Percentiles rank a stretch among this genome's conserved stretches.
Evolutionary conservation across 2,113 vertebrate species (phyloP).

Genomic region (Mobula birostris): DNA sequence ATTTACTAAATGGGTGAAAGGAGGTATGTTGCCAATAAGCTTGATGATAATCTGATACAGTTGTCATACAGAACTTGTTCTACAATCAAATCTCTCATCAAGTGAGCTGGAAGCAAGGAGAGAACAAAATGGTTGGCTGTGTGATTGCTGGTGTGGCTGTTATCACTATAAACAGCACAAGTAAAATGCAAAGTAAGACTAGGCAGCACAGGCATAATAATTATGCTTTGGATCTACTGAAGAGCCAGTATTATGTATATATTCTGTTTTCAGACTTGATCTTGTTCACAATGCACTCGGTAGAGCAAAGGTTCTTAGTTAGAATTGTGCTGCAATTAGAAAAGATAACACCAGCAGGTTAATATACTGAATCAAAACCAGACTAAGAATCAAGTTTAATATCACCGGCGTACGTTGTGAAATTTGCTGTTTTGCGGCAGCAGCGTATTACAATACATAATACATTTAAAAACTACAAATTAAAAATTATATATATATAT

Average conservation of each 20-base stretch:
- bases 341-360: background rate
- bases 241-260: background rate
- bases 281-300: background rate
- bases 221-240: background rate
- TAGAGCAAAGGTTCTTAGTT: background rate
- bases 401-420: no score
- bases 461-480: no score
- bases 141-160: background rate
- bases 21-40: background rate
- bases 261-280: background rate
- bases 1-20: background rate
- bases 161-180: background rate
- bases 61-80: conserved; percentile 2
- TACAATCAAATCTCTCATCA: background rate
- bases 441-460: no score
- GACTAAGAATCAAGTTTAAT: no score
- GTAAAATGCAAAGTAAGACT: background rate
- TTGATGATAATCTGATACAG: conserved; percentile 4
- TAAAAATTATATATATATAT: no score
- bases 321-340: background rate
- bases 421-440: no score
- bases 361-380: background rate
- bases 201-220: background rate
- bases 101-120: background rate
- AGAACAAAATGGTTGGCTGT: background rate